Base-by-base conservation (phyloP, 2,888 invertebrate genomes). In the Dicranocentrus wangi region DNA sequence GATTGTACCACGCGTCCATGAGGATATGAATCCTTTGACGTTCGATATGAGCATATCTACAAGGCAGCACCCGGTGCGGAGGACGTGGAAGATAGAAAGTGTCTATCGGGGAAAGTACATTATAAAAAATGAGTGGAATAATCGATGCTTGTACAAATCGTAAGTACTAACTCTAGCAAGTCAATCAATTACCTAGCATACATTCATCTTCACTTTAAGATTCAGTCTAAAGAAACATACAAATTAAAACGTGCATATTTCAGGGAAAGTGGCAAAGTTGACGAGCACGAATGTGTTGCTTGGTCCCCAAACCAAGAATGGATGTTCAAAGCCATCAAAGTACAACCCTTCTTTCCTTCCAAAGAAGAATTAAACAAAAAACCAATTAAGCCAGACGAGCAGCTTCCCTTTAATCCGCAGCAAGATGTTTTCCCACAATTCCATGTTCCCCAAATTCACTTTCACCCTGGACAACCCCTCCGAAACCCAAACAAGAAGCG, bases 51-150 rank as follows among this genome's bases (percentile, higher is more conserved):
- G 65, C 32, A 28, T 82, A 32, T 84, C 83, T 21, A 82, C 82
- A 1, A 70, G 42, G 13, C 3, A 23, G 2, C 70, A 82, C 70
- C 82, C 83, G 0, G 84, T 84, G 1, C 55, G 78, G 13, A 53
- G 84, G 32, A 75, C 73, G 0, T 84, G 84, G 84, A 84, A 82
- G 63, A 82, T 84, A 51, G 83, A 84, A 43, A 84, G 84, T 42
- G 83, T 84, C 8, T 84, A 84, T 39, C 32, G 82, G 10, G 84
- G 84, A 8, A 84, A 83, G 42, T 84, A 84, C 25, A 17, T 84
- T 1, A 84, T 84, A 17, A 84, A 83, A 55, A 84, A 84, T 68
- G 84, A 84, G n/a, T 84, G 84, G 84, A 83, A 78, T 25, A 84
- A 83, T 66, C 79, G 72, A 15, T 84, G 84, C 58, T 47, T 84